Evolutionary conservation across 2,113 vertebrate species (phyloP), one percentile per base, ranked within the genome.

Genomic region (Miniopterus natalensis): DNA sequence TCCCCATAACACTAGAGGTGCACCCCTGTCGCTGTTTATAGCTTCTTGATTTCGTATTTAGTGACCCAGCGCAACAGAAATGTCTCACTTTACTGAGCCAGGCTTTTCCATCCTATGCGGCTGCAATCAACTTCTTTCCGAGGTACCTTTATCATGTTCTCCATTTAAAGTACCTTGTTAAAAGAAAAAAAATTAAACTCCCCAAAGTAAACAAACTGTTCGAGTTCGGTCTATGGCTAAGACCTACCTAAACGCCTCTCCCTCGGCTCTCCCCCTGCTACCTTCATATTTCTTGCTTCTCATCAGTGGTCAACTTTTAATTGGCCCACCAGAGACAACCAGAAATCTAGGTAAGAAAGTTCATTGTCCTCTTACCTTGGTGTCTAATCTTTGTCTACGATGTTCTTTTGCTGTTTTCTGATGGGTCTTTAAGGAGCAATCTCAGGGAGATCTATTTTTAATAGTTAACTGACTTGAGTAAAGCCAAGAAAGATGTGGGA

Each of bases 11-110:
- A n/a, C 49, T n/a, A 88, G 53, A 95, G 55, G 15, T 25, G 63
- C 47, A 75, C 29, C 42, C 78, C 70, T 71, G 59, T 59, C 61
- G 68, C 29, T 92, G 31, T 80, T 84, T 75, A 80, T 70, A 75
- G 21, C 55, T 92, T 87, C 51, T 86, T 95, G 42, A 92, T 84
- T 87, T 94, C 53, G 66, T 84, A 53, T 86, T 13, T 49, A 18
- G 40, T 81, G 88, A 53, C 68, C 27, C 36, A 86, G 36, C 29
- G 13, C 25, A 80, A 57, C 15, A 81, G 51, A 61, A 49, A 92
- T 55, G 23, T 80, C 66, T 89, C 84, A 55, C 23, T 85, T 68
- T 42, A 73, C 29, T 74, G 7, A 53, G 17, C 17, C 20, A 84
- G 51, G n/a, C 20, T 84, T 77, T 75, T 96, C 27, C n/a, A 81